phyloP scores from a whole-genome alignment of 92 coral and sea anemone species.

The Palythoa grandiflora region DNA sequence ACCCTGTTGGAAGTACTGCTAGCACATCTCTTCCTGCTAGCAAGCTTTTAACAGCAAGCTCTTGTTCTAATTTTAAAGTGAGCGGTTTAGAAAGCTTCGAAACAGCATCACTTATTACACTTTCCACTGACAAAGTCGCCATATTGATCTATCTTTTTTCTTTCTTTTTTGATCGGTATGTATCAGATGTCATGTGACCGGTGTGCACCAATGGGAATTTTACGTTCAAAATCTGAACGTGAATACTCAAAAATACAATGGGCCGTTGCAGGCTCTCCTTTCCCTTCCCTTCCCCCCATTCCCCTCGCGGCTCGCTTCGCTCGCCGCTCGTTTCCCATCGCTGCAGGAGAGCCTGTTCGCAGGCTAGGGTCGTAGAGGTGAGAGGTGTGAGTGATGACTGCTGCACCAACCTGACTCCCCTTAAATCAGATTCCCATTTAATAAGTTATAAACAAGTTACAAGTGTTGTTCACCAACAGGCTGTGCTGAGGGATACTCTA shows the following conservation, averaged over 20 bases:
- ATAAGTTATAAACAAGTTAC: neutral
- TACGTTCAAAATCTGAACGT: no score
- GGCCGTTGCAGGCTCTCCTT: no score
- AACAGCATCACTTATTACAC: neutral
- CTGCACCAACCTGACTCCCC: no score
- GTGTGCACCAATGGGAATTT: neutral
- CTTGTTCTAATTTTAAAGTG: conserved; percentile 20
- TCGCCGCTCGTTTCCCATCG: no score
- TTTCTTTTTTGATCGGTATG: neutral
- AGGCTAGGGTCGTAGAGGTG: no score
- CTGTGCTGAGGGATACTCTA: conserved; percentile 99
- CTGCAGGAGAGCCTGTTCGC: no score
- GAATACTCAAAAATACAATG: no score
- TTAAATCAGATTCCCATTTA: neutral
- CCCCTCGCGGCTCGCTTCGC: no score
- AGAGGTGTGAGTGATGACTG: no score
- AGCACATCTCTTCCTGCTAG: conserved; percentile 13
- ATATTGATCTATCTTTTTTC: no score
- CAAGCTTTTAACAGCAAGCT: conserved; percentile 34
- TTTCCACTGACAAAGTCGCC: neutral
- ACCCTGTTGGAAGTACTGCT: conserved; percentile 42
- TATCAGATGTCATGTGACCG: neutral
- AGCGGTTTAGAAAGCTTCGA: neutral
- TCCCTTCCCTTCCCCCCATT: no score
- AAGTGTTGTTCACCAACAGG: conserved; percentile 59